Evolutionary conservation across 2,888 invertebrate genomes (phyloP), one percentile per base, ranked within the genome.

Genomic region (Pyrrhia umbra): DNA sequence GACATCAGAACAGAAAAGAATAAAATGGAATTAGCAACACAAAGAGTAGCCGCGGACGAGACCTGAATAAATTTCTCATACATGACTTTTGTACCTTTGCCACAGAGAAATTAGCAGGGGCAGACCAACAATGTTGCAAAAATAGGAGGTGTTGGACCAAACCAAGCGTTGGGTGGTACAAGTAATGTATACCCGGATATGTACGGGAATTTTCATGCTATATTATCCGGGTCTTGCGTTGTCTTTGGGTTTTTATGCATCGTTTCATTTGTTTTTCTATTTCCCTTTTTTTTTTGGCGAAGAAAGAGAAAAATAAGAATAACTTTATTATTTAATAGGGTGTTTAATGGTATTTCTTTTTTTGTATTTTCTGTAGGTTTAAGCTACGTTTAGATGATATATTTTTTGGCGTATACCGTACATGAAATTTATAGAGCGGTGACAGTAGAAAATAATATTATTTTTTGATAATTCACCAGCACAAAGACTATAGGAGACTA

Each of bases 21-120:
- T 90, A 87, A 88, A 89, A 90, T 87, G 83, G 81, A 86, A 91
- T 91, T 90, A 91, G 88, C 89, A 89, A 89, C 86, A 89, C 88
- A 91, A 91, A 90, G 88, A 83, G 81, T 63, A 66, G 15, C 59
- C 55, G 67, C 76, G 85, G 83, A 88, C 87, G 85, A 62, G 82
- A 84, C 78, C 75, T 79, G 90, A 89, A 90, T 90, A 90, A 86
- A 87, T 89, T 88, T 81, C 73, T 75, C 87, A 85, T 85, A 85
- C 82, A 87, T 85, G 87, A 87, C 88, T 88, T 86, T 86, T 88
- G 79, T 84, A 81, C 75, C 74, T 78, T 72, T 55, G 65, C 73
- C 56, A 54, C 58, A 52, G 68, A 63, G 56, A 70, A 75, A 79
- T 75, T 79, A 75, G 66, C 43, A 16, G 46, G 23, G 42, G 57